A percentile compares a stretch with the other conserved stretches of the same genome.
These are phyloP conservation scores for Drosophila sordidula DNA, from an alignment of 2,888 invertebrate species.

Conservation along the genomic window DNA sequence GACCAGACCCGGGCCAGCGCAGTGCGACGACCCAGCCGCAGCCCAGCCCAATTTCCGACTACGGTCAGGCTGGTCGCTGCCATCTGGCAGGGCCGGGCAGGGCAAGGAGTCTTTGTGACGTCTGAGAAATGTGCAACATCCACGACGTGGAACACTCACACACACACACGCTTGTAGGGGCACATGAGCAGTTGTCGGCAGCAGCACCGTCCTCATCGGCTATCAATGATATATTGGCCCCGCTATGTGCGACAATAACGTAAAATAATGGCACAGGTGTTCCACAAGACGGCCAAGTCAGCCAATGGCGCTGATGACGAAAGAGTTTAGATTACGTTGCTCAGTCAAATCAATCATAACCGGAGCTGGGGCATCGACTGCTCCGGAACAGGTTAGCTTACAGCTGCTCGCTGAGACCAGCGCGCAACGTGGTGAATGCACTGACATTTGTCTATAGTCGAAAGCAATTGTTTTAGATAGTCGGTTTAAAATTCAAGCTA, in stretches of 20 bases:
- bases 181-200: constrained; percentile 53
- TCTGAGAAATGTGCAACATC: constrained; percentile 81
- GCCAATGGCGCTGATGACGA: constrained; percentile 47
- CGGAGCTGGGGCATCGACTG: neutral
- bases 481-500: neutral
- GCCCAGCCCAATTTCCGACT: constrained; percentile 35
- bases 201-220: constrained; percentile 49
- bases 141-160: constrained; percentile 50
- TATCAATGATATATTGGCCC: constrained; percentile 72
- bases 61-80: constrained; percentile 45
- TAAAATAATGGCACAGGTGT: constrained; percentile 84
- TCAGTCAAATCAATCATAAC: constrained; percentile 73
- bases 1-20: constrained; percentile 1
- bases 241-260: constrained; percentile 78
- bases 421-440: constrained; percentile 22
- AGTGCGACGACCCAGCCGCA: constrained; percentile 25
- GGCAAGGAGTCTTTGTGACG: constrained; percentile 68
- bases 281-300: constrained; percentile 42
- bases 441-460: constrained; percentile 26
- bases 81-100: constrained; percentile 11
- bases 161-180: constrained; percentile 19
- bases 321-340: constrained; percentile 75
- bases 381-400: constrained; percentile 3
- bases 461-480: constrained; percentile 26
- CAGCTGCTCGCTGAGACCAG: constrained; percentile 7